Conservation (phyloP, 2,797 vertebrate genomes). For the Clarias platycephalus region DNA sequence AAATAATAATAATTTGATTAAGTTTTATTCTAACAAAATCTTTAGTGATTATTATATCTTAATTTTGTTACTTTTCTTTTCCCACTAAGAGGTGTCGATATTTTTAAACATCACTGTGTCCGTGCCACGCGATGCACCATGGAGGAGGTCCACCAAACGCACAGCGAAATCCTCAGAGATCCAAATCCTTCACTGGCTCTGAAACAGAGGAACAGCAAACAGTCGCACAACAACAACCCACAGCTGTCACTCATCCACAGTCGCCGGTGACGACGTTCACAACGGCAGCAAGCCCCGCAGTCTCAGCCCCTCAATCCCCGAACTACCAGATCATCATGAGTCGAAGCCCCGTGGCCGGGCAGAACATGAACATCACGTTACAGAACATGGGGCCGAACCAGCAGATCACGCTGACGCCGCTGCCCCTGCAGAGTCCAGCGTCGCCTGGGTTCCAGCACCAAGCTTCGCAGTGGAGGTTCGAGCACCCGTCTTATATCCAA, state of each 20-base stretch:
- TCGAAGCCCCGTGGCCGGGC: constrained; percentile 85
- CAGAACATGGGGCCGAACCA: constrained; percentile 92
- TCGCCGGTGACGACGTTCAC: constrained; percentile 89
- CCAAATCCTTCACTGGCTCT: constrained; percentile 85
- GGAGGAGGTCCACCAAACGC: constrained; percentile 91
- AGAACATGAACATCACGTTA: constrained; percentile 93
- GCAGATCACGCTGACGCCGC: constrained; percentile 88
- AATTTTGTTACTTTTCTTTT: constrained; percentile 40
- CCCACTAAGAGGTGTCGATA: constrained; percentile 56
- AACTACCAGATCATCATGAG: constrained; percentile 96
- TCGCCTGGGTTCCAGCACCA: constrained; percentile 93
- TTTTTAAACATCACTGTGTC: constrained; percentile 60
- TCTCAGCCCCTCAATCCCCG: constrained; percentile 91
- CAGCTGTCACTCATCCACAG: constrained; percentile 81
- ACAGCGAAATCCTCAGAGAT: constrained; percentile 91
- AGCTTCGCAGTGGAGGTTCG: constrained; percentile 87
- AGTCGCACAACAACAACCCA: constrained; percentile 73
- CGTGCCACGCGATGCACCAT: constrained; percentile 94
- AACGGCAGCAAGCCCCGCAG: constrained; percentile 83
- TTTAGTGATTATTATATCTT: not conserved
- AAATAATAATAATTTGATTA: not conserved
- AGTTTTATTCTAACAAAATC: not conserved
- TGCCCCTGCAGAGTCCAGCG: constrained; percentile 87
- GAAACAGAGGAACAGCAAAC: constrained; percentile 81
- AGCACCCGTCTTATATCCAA: constrained; percentile 91